Percentiles rank a stretch among this genome's conserved stretches.
These are phyloP conservation scores for Balearica regulorum DNA, from an alignment of 2,797 vertebrate genomes.

Conservation along the genomic window DNA sequence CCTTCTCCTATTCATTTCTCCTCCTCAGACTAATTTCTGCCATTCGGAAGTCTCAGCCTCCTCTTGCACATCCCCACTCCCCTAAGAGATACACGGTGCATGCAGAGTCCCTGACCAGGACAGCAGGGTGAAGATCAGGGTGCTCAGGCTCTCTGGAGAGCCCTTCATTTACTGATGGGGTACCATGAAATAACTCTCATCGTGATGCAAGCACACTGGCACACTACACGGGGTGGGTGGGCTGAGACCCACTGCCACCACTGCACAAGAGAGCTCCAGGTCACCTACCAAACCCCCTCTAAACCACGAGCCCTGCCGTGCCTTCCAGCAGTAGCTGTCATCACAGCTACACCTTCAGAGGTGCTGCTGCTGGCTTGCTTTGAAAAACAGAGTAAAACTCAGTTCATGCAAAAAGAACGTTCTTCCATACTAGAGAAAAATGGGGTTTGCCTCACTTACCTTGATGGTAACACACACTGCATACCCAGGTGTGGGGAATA, in stretches of 20 bases:
- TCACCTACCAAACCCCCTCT: not conserved
- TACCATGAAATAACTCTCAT: not conserved
- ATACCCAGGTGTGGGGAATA: not conserved
- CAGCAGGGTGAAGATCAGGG: not conserved
- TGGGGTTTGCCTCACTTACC: not conserved
- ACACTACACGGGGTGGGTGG: too few relatives aligned
- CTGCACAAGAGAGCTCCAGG: not conserved
- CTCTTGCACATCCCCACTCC: not conserved
- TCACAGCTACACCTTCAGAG: not conserved
- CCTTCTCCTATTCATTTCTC: not conserved
- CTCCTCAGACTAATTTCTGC: not conserved
- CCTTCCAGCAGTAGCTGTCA: not conserved
- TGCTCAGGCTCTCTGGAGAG: not conserved
- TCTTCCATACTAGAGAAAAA: not conserved
- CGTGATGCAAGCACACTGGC: fast-evolving
- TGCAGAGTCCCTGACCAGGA: fast-evolving
- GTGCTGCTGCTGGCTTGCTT: not conserved
- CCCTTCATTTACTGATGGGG: not conserved
- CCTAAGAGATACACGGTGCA: fast-evolving
- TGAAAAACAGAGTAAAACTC: not conserved
- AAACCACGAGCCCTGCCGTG: not conserved
- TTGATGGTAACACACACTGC: not conserved
- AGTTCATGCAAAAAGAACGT: not conserved
- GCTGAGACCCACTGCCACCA: not conserved
- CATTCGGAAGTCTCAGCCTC: not conserved